These are phyloP conservation scores for Euglossa dilemma DNA, from an alignment of 1,140 invertebrate genomes.

Conservation along the genomic window DNA sequence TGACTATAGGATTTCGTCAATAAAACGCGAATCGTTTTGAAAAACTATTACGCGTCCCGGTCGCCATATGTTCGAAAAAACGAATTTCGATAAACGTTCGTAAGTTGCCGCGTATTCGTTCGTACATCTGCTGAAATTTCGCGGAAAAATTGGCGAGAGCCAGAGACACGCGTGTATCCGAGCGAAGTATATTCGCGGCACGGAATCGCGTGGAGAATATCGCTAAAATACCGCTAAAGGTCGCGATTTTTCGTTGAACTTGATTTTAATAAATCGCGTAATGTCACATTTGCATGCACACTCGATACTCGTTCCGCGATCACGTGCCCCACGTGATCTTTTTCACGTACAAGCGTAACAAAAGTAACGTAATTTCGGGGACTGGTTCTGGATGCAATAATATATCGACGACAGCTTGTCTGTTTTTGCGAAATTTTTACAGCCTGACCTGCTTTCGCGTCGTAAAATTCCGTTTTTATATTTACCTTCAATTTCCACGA, in stretches of 20 bases:
- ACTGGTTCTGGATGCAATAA: neutral
- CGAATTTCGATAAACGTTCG: neutral
- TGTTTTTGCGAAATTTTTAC: too few species aligned
- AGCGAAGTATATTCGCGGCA: neutral
- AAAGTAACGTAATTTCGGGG: neutral
- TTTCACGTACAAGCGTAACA: neutral
- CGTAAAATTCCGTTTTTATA: too few species aligned
- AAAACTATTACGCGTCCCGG: neutral
- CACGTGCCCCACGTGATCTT: neutral
- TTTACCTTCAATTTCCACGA: too few species aligned
- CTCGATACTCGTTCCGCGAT: neutral
- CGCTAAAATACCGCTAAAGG: too few species aligned
- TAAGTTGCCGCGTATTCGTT: neutral
- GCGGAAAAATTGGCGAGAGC: neutral
- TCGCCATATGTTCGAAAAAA: neutral
- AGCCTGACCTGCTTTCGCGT: too few species aligned
- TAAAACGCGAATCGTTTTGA: constrained; percentile 4
- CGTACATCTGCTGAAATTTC: neutral
- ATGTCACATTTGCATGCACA: neutral
- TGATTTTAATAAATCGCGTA: neutral
- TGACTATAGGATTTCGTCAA: constrained; percentile 2
- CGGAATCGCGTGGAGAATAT: neutral
- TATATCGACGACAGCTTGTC: neutral
- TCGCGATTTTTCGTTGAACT: neutral
- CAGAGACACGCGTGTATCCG: neutral